Conservation (phyloP, 2,113 vertebrate species). For the Carassius carassius region DNA sequence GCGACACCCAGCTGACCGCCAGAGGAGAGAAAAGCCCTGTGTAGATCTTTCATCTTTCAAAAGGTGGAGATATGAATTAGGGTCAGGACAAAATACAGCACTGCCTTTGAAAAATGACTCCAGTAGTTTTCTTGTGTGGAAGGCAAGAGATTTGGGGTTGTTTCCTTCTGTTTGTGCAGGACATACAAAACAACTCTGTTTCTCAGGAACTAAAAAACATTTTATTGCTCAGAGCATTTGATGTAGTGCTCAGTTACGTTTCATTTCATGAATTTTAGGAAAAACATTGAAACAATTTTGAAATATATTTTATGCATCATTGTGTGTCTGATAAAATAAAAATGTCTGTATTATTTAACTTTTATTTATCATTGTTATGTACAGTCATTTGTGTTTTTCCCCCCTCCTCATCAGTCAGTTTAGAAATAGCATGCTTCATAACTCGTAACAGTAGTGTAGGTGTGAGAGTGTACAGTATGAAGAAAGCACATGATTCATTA, state of each 20-base stretch:
- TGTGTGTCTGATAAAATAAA: too few species aligned
- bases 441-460: not conserved
- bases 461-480: conserved; percentile 8
- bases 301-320: not conserved
- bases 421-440: not conserved
- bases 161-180: not conserved
- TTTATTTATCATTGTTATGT: too few species aligned
- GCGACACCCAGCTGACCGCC: not conserved
- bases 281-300: not conserved
- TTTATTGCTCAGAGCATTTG: not conserved
- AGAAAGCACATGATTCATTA: conserved; percentile 17
- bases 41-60: conserved; percentile 41
- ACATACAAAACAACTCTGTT: not conserved
- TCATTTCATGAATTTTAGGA: not conserved
- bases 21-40: conserved; percentile 29
- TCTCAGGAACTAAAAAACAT: too few species aligned
- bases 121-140: not conserved
- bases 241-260: not conserved
- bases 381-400: not conserved
- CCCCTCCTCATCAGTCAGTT: not conserved
- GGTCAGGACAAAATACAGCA: conserved; percentile 19
- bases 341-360: too few species aligned
- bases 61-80: conserved; percentile 28
- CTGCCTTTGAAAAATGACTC: conserved; percentile 20
- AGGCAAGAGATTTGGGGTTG: not conserved